phyloP scores from a whole-genome alignment of 2,113 vertebrate species.

The Chitala chitala region DNA sequence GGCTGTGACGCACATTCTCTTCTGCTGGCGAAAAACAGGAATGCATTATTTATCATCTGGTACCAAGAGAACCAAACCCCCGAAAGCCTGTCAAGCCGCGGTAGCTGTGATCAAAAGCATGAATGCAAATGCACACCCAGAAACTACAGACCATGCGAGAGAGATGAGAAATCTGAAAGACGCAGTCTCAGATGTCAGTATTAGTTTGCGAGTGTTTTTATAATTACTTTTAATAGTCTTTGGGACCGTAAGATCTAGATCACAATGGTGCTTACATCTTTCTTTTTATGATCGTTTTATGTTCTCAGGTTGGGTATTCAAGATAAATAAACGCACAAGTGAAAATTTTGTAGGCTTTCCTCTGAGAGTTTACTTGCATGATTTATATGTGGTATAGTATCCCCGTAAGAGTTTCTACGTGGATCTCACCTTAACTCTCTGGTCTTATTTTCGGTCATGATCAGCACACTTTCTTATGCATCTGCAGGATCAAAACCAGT shows the following conservation, averaged over 20 bases:
- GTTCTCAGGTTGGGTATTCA: background rate
- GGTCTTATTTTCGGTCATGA: background rate
- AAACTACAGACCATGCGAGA: background rate
- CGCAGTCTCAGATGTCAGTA: background rate
- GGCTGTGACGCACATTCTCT: slow-evolving; percentile 2
- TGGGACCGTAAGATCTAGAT: background rate
- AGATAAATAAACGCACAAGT: background rate
- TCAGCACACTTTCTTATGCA: background rate
- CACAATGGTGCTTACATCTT: background rate
- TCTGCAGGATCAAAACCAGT: too few relatives aligned
- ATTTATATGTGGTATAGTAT: background rate
- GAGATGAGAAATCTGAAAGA: background rate
- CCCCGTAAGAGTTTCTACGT: background rate
- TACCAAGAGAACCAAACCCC: background rate
- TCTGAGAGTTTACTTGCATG: background rate
- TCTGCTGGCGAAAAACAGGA: background rate
- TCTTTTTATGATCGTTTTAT: background rate
- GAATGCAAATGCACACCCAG: background rate
- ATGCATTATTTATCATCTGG: slow-evolving; percentile 22
- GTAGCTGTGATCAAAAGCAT: background rate
- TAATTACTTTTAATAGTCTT: background rate
- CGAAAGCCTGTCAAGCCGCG: background rate
- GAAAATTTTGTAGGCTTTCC: background rate
- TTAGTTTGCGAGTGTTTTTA: background rate
- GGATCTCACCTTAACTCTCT: background rate